Evolutionary conservation across 2,113 vertebrate genomes (phyloP).

Genomic region (Lagopus muta): DNA sequence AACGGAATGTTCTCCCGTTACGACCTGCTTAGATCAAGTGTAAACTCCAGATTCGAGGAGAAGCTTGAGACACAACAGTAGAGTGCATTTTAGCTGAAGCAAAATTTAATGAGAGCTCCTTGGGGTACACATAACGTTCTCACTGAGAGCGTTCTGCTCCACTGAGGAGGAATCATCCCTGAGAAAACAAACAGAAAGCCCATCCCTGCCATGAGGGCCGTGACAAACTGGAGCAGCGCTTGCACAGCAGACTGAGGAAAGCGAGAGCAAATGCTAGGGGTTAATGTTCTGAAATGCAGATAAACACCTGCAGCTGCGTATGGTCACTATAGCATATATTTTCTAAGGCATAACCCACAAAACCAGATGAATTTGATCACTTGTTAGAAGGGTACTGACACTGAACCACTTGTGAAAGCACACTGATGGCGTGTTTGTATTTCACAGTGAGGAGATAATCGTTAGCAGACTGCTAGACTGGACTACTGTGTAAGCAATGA

Average conservation of each 20-base stretch:
- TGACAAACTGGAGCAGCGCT: background rate
- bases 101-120: background rate
- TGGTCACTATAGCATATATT: background rate
- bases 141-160: background rate
- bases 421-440: fast-evolving
- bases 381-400: background rate
- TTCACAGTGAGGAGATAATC: background rate
- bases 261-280: background rate
- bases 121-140: background rate
- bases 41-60: background rate
- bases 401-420: background rate
- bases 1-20: background rate
- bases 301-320: background rate
- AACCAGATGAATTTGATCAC: background rate
- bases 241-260: background rate
- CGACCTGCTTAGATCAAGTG: background rate
- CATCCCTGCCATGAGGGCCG: background rate
- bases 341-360: background rate
- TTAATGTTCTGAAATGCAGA: background rate
- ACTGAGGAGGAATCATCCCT: background rate
- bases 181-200: background rate
- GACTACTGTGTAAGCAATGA: background rate
- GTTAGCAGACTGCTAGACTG: background rate
- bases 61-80: background rate
- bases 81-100: background rate